Percentiles rank a stretch among this genome's conserved stretches.
phyloP scores from a whole-genome alignment of 2,113 vertebrate genomes.

The Syngnathus floridae region DNA sequence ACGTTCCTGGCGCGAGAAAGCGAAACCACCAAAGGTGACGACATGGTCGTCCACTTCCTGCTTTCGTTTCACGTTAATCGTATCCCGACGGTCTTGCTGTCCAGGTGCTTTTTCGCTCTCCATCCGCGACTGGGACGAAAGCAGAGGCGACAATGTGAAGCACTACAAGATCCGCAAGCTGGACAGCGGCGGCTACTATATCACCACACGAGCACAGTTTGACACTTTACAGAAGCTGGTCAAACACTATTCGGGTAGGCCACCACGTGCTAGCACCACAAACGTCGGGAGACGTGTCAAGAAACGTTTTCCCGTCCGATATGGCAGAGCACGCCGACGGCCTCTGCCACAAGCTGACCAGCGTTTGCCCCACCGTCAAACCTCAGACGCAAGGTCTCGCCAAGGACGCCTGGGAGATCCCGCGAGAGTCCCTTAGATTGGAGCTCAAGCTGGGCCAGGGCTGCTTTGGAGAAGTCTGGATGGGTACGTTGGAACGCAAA shows the following conservation, averaged over 20 bases:
- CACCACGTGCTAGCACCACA: background rate
- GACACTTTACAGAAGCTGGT: slow-evolving; percentile 93
- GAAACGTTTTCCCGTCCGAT: too few relatives aligned
- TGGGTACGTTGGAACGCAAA: slow-evolving; percentile 77
- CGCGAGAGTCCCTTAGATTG: slow-evolving; percentile 88
- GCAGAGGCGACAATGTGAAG: slow-evolving; percentile 96
- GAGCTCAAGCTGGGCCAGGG: slow-evolving; percentile 97
- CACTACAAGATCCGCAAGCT: slow-evolving; percentile 99
- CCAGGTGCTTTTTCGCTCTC: slow-evolving; percentile 95
- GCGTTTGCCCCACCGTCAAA: slow-evolving; percentile 96
- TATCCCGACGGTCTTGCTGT: background rate
- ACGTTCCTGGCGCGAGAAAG: slow-evolving; percentile 95
- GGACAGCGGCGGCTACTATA: slow-evolving; percentile 96
- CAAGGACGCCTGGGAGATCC: slow-evolving; percentile 98
- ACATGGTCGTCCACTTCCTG: background rate
- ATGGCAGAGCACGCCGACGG: slow-evolving; percentile 89
- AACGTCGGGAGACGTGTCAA: background rate
- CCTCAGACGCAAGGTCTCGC: slow-evolving; percentile 97
- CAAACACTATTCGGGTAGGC: slow-evolving; percentile 91
- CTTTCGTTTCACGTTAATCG: background rate
- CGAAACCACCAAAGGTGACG: slow-evolving; percentile 96
- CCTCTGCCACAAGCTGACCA: slow-evolving; percentile 91
- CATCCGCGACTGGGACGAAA: slow-evolving; percentile 95
- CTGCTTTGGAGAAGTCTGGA: slow-evolving; percentile 99
- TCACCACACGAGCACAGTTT: slow-evolving; percentile 95